phyloP scores from a whole-genome alignment of 2,113 vertebrate species.

The Notarius lentiginosus region DNA sequence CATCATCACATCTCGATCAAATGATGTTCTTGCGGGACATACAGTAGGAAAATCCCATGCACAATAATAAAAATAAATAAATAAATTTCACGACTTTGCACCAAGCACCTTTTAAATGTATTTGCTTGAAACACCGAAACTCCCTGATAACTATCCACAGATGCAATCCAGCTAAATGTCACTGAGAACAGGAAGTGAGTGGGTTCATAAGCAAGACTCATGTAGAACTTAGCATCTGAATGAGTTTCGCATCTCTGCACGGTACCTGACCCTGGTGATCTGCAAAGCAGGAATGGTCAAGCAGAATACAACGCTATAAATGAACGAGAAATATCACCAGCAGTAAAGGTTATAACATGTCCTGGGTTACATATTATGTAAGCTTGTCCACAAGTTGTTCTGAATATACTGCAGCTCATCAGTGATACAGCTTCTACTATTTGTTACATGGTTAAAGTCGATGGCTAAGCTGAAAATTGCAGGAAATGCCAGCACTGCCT shows the following conservation, averaged over 20 bases:
- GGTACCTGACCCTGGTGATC: not conserved
- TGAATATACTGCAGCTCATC: conserved; percentile 11
- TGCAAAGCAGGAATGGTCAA: not conserved
- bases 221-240: not conserved
- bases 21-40: too few relatives aligned
- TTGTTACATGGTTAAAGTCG: conserved; percentile 13
- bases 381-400: not conserved
- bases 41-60: too few relatives aligned
- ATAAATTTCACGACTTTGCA: too few relatives aligned
- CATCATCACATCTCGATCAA: too few relatives aligned
- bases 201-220: not conserved
- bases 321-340: not conserved
- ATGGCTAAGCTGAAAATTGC: conserved; percentile 18
- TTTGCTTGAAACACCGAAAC: not conserved
- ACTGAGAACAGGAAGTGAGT: not conserved
- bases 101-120: too few relatives aligned
- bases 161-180: not conserved
- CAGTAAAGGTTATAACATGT: not conserved
- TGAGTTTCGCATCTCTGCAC: not conserved
- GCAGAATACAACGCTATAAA: not conserved
- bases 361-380: not conserved
- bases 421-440: conserved; percentile 15
- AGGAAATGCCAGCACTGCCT: conserved; percentile 14
- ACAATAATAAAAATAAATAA: too few relatives aligned
- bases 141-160: not conserved